Conservation (phyloP, 2,888 invertebrate species). For the Xestobium rufovillosum region DNA sequence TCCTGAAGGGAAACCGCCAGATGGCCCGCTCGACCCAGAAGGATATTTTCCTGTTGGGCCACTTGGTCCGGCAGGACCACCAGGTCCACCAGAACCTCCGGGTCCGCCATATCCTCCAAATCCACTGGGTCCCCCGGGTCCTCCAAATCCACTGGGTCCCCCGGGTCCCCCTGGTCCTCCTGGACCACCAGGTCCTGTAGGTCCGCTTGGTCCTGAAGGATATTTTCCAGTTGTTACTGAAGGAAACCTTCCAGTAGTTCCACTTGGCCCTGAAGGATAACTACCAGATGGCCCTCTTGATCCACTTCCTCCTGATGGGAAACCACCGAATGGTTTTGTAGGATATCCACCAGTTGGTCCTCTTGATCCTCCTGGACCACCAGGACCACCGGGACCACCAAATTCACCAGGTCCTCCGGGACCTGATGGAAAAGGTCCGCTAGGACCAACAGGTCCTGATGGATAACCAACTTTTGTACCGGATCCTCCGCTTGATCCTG, state of each 20-base stretch:
- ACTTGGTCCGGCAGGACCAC: conserved; percentile 12
- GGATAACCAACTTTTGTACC: conserved; percentile 11
- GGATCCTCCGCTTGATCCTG: conserved; percentile 17
- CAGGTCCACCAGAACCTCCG: conserved; percentile 9
- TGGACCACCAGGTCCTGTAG: conserved; percentile 19
- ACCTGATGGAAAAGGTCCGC: conserved; percentile 15
- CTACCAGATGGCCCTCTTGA: too few species aligned
- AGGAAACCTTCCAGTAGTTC: too few species aligned
- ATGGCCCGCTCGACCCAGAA: not conserved
- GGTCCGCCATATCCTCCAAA: too few species aligned
- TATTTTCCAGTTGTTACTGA: too few species aligned
- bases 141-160: conserved; percentile 13
- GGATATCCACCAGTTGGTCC: conserved; percentile 10
- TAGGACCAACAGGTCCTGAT: too few species aligned
- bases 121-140: conserved; percentile 7
- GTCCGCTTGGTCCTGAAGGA: conserved; percentile 6
- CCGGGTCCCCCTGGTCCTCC: conserved; percentile 11
- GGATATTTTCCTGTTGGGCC: conserved; percentile 8
- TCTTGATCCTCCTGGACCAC: conserved; percentile 9
- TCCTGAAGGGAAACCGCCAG: not conserved
- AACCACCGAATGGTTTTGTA: conserved; percentile 12
- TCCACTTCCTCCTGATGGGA: conserved; percentile 19
- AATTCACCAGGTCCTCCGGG: too few species aligned
- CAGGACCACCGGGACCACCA: conserved; percentile 14
- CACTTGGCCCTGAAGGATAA: too few species aligned